These are phyloP conservation scores for Epinotia ramella DNA, from an alignment of 2,888 invertebrate genomes.

Conservation along the genomic window DNA sequence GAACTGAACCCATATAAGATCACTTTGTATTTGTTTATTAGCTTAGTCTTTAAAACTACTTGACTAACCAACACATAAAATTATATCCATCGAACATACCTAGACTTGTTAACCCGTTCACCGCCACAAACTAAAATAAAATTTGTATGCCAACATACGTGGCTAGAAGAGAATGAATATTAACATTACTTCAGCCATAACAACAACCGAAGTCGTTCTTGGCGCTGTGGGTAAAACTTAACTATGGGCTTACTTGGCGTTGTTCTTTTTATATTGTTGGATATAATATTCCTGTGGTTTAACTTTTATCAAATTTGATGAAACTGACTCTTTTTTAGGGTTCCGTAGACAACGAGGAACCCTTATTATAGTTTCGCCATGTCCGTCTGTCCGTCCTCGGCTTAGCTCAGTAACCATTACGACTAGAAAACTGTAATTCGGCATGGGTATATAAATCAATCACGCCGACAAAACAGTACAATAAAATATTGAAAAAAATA, in stretches of 20 bases:
- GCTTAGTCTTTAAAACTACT: conserved; percentile 35
- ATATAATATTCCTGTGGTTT: neutral
- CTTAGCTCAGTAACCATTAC: no score
- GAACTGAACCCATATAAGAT: neutral
- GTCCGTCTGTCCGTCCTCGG: no score
- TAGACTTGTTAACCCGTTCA: neutral
- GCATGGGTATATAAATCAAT: no score
- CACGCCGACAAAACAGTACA: no score
- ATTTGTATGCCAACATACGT: neutral
- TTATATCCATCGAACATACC: neutral
- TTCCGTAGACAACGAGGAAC: no score
- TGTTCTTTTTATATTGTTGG: neutral
- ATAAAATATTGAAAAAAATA: no score
- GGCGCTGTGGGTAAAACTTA: neutral
- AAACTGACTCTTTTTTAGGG: conserved; percentile 18
- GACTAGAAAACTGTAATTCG: no score
- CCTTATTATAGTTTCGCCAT: no score
- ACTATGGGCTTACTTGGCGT: neutral
- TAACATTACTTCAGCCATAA: no score
- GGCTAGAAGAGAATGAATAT: neutral
- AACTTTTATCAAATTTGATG: conserved; percentile 37
- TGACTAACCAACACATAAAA: neutral
- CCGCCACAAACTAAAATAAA: neutral
- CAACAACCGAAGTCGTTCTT: neutral
- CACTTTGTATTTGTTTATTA: conserved; percentile 53